Percentiles rank a stretch among this genome's conserved stretches.
Conservation (phyloP, 2,797 vertebrate genomes). For the Steatocranus sp. region DNA sequence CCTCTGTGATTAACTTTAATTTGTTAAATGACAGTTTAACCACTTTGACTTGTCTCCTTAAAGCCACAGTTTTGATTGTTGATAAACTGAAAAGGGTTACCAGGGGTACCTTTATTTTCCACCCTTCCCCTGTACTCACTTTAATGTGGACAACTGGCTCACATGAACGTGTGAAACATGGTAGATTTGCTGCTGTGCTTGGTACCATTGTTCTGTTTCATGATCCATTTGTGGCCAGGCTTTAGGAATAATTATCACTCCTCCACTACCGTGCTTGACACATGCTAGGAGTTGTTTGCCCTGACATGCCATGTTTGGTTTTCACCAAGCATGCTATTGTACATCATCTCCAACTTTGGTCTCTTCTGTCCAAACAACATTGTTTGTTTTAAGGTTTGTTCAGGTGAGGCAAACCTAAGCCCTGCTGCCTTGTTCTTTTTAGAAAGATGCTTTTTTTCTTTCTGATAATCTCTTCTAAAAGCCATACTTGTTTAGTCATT, state of each 20-base stretch:
- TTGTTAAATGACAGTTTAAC: neutral
- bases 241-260: neutral
- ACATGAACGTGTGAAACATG: neutral
- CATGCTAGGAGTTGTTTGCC: neutral
- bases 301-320: neutral
- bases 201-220: neutral
- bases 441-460: neutral
- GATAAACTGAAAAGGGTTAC: neutral
- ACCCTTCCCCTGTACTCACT: neutral
- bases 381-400: neutral
- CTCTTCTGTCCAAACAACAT: neutral
- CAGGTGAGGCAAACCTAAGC: neutral
- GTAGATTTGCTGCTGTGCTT: neutral
- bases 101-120: neutral
- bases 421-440: neutral
- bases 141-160: neutral
- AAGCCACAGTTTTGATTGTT: neutral
- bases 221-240: neutral
- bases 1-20: constrained; percentile 8
- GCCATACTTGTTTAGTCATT: accelerated
- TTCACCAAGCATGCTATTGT: neutral
- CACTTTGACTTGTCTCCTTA: neutral
- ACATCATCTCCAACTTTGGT: neutral
- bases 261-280: neutral
- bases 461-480: accelerated